A percentile compares a stretch with the other conserved stretches of the same genome.
phyloP scores from a whole-genome alignment of 2,888 invertebrate species.

The Microctonus hyperodae region DNA sequence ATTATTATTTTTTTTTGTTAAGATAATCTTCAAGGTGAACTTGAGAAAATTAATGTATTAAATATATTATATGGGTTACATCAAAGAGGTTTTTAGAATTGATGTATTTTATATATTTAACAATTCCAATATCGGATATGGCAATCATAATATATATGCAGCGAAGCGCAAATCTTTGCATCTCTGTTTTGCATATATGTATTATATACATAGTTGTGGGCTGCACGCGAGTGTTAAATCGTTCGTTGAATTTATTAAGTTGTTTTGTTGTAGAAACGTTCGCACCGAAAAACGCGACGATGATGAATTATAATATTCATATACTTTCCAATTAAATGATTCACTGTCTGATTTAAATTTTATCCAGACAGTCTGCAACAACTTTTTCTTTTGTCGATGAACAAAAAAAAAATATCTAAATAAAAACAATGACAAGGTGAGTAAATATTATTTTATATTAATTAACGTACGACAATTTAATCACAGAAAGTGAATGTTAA shows the following conservation, averaged over 20 bases:
- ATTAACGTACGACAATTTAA: neutral
- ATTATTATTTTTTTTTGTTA: neutral
- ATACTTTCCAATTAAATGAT: slow-evolving; percentile 47
- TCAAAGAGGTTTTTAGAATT: too few relatives aligned
- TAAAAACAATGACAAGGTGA: too few relatives aligned
- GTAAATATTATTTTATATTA: too few relatives aligned
- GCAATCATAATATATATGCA: slow-evolving; percentile 28
- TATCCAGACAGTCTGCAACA: neutral
- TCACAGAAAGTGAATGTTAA: neutral
- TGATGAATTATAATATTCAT: slow-evolving; percentile 41
- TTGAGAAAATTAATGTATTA: neutral
- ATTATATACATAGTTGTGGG: neutral
- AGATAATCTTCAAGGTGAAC: neutral
- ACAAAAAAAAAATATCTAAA: too few relatives aligned
- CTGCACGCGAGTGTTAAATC: slow-evolving; percentile 29
- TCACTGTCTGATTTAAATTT: slow-evolving; percentile 27
- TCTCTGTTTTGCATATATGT: neutral
- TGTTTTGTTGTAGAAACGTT: slow-evolving; percentile 37
- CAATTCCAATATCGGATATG: slow-evolving; percentile 34
- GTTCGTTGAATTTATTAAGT: slow-evolving; percentile 50
- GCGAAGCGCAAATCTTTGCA: slow-evolving; percentile 30
- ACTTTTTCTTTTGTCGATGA: too few relatives aligned
- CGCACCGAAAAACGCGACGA: slow-evolving; percentile 37
- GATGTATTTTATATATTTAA: neutral
- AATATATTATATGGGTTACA: too few relatives aligned